Percentiles rank a stretch among this genome's conserved stretches.
These are phyloP conservation scores for Drosophila cognata DNA, from an alignment of 2,888 invertebrate genomes.

Conservation along the genomic window DNA sequence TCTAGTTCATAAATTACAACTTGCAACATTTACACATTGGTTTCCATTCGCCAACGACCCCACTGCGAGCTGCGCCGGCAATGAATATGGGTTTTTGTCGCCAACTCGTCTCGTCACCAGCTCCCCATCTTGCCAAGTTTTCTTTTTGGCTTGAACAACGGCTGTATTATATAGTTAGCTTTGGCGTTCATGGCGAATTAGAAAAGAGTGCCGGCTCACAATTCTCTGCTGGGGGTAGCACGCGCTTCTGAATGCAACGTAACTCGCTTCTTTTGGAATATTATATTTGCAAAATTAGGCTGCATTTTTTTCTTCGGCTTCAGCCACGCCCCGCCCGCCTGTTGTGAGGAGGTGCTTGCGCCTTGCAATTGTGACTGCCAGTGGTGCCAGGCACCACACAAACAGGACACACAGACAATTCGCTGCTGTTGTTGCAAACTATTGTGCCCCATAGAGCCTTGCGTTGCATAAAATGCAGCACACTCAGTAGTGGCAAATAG, in stretches of 20 bases:
- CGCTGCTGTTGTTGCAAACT: constrained; percentile 37
- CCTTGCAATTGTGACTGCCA: constrained; percentile 50
- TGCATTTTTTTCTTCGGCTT: constrained; percentile 29
- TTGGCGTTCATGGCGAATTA: constrained; percentile 66
- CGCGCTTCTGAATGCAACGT: constrained; percentile 25
- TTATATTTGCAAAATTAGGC: constrained; percentile 73
- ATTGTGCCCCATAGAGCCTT: constrained; percentile 16
- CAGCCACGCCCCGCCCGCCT: constrained; percentile 22
- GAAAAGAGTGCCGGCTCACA: constrained; percentile 70
- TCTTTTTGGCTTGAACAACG: constrained; percentile 20
- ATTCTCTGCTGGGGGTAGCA: constrained; percentile 33
- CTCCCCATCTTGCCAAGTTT: constrained; percentile 16
- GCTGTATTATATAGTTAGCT: constrained; percentile 19
- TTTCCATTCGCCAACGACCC: neutral
- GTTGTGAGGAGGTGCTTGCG: constrained; percentile 41
- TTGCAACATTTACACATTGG: neutral
- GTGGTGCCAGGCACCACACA: constrained; percentile 53
- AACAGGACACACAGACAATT: constrained; percentile 14
- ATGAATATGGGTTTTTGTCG: neutral
- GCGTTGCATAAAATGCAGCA: constrained; percentile 58
- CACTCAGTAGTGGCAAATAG: constrained; percentile 15
- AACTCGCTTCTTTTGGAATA: constrained; percentile 62
- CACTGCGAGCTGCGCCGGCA: neutral
- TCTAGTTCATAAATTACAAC: neutral
- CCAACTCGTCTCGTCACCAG: neutral